A percentile compares a stretch with the other conserved stretches of the same genome.
These are phyloP conservation scores for Cyprinus carpio DNA, from an alignment of 2,113 vertebrate species.

Conservation along the genomic window DNA sequence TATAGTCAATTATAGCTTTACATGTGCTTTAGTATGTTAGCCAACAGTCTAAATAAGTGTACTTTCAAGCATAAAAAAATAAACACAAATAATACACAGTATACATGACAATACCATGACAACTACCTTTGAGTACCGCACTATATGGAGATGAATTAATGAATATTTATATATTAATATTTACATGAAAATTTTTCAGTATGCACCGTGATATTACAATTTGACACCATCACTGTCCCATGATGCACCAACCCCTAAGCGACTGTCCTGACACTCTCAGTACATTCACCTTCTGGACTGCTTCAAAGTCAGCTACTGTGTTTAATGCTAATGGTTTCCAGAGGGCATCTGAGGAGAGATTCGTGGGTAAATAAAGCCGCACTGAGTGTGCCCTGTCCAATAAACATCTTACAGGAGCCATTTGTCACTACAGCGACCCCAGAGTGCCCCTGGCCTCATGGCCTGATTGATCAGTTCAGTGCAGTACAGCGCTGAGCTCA, in stretches of 20 bases:
- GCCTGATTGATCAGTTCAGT: background rate
- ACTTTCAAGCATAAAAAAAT: too few species aligned
- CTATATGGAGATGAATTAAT: background rate
- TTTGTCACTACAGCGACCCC: background rate
- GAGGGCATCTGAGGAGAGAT: conserved; percentile 31
- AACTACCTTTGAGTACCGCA: too few species aligned
- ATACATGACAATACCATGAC: too few species aligned
- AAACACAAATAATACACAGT: too few species aligned
- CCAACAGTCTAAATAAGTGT: too few species aligned
- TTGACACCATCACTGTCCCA: background rate
- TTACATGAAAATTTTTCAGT: background rate
- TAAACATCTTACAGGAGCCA: conserved; percentile 18
- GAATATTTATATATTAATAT: background rate
- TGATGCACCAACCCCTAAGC: background rate
- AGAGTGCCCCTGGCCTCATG: background rate
- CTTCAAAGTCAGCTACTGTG: conserved; percentile 21
- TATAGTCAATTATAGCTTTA: too few species aligned
- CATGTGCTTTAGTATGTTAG: too few species aligned
- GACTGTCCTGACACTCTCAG: background rate
- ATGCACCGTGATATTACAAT: background rate
- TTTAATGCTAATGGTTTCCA: conserved; percentile 12
- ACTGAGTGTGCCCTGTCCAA: conserved; percentile 17
- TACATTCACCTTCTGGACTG: background rate
- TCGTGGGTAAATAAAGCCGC: conserved; percentile 2
- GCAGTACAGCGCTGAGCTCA: conserved; percentile 2